Base-by-base conservation (phyloP, 2,888 invertebrate species). In the Dryobota labecula region DNA sequence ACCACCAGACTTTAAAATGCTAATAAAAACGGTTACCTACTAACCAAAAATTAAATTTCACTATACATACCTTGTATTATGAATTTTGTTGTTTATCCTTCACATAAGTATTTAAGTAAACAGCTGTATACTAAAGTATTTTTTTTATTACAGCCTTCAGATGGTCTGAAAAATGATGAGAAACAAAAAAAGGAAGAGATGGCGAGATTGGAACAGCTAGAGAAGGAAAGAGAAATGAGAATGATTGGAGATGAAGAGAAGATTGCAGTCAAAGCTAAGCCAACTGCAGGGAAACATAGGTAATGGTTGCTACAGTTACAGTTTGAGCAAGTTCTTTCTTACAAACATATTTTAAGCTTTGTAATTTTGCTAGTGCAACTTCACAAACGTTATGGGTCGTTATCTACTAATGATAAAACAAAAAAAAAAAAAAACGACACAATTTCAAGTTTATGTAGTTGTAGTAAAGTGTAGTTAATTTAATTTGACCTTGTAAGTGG, bases 151-250 rank as follows among this genome's bases (percentile, higher is more conserved):
- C 92, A 97, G 97, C 98, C 97, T 18, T 97, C 98, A 30, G 98
- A 99, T 89, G 97, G 98, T 83, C 91, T 99, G 27, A 98, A 98
- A 91, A 98, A 97, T 18, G 98, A 98, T 83, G 98, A 98, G 82
- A 98, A 99, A 92, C 94, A 98, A 60, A 97, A 97, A 0, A 97
- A 97, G 83, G 98, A 98, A 89, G 98, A 99, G 89, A 97, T 97
- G 84, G 97, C 97, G 78, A 97, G 97, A 78, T 92, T 99, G 20
- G 98, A 98, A 83, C 96, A 97, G 85, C 93, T 99, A 56, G 99
- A 99, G 94, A 96, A 96, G 76, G 98, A 98, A 83, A 96, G 98
- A 72, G 89, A 98, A 57, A 94, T 96, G 71, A 96, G 99, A 87
- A 99, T 99, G 99, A 96, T 96, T 78, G 98, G 97, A 9, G 96